phyloP scores from a whole-genome alignment of 1,140 invertebrate genomes.

The Parapsyche elsis region DNA sequence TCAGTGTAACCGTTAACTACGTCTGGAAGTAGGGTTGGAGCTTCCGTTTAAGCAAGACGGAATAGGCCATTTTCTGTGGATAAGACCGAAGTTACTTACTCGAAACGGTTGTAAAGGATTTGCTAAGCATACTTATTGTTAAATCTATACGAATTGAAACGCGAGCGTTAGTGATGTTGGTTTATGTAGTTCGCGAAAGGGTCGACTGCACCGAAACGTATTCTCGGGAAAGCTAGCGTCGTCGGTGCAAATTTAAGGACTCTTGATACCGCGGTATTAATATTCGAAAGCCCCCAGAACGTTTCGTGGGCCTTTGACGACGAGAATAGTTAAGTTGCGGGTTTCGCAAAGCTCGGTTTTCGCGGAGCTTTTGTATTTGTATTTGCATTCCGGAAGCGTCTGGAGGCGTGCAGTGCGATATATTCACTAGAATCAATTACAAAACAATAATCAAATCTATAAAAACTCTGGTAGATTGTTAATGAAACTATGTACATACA shows the following conservation, averaged over 20 bases:
- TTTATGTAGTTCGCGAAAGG: neutral
- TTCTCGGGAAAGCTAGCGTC: neutral
- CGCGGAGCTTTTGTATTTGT: conserved; percentile 43
- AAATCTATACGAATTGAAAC: neutral
- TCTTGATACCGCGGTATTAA: conserved; percentile 10
- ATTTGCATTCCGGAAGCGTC: conserved; percentile 49
- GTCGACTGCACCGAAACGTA: too few species aligned
- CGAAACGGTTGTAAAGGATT: neutral
- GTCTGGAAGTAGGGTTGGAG: neutral
- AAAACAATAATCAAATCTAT: too few species aligned
- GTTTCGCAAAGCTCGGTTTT: conserved; percentile 43
- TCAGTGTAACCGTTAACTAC: neutral
- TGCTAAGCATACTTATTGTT: neutral
- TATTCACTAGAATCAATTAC: neutral
- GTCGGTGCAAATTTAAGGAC: neutral
- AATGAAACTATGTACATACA: too few species aligned
- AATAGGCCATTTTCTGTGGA: neutral
- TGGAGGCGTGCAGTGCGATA: neutral
- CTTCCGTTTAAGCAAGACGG: neutral
- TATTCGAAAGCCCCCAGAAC: conserved; percentile 26
- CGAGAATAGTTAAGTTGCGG: conserved; percentile 37
- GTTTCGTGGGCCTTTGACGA: conserved; percentile 29
- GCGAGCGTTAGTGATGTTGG: neutral
- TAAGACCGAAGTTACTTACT: neutral
- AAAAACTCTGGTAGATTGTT: too few species aligned